A percentile compares a stretch with the other conserved stretches of the same genome.
These are phyloP conservation scores for Myiotriccus ornatus DNA, from an alignment of 2,797 vertebrate species.

Conservation along the genomic window DNA sequence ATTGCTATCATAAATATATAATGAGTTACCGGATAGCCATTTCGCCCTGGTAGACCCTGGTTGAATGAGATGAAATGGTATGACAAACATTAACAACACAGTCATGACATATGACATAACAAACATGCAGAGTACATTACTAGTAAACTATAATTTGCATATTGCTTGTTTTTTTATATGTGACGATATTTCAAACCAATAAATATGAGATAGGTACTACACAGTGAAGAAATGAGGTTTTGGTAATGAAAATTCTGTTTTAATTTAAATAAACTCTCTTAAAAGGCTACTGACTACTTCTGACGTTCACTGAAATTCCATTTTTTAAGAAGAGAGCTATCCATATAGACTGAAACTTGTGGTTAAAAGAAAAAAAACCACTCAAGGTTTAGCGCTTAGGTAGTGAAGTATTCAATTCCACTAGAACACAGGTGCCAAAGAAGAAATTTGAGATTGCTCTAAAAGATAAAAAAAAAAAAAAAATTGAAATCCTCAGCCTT, in stretches of 20 bases:
- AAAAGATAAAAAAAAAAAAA: neutral
- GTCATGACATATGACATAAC: constrained; percentile 39
- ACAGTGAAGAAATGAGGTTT: neutral
- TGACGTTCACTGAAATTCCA: neutral
- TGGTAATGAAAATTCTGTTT: neutral
- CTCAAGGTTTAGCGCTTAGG: neutral
- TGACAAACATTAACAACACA: constrained; percentile 62
- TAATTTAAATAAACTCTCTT: neutral
- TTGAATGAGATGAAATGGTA: constrained; percentile 70
- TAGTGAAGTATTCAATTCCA: neutral
- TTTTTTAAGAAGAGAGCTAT: neutral
- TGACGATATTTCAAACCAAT: neutral
- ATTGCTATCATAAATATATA: constrained; percentile 29
- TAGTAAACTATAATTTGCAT: neutral
- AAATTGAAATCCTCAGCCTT: neutral
- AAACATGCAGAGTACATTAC: constrained; percentile 34
- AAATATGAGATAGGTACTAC: neutral
- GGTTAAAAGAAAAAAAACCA: neutral
- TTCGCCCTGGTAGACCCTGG: constrained; percentile 71
- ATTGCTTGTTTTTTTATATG: neutral
- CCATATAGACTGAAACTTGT: neutral
- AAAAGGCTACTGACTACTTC: neutral
- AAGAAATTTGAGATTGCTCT: neutral
- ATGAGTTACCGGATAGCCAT: constrained; percentile 69
- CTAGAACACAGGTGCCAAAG: neutral